Conservation (phyloP, 2,888 invertebrate species). For the Drosophila paramelanica region DNA sequence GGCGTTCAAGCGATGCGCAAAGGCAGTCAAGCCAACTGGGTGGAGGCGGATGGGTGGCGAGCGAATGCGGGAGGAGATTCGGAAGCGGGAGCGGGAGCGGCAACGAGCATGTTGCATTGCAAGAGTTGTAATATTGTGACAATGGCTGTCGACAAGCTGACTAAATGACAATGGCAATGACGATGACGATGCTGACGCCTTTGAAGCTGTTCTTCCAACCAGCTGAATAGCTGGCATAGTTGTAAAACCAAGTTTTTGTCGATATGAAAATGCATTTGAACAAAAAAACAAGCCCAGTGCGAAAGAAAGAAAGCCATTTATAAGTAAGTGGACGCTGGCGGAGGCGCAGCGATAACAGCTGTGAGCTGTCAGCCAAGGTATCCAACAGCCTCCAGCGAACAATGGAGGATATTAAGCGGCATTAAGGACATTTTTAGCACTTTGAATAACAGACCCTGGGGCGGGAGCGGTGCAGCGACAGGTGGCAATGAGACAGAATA, state of each 20-base stretch:
- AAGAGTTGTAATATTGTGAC: slow-evolving; percentile 76
- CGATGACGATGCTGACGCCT: slow-evolving; percentile 34
- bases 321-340: slow-evolving; percentile 35
- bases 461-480: slow-evolving; percentile 51
- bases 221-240: slow-evolving; percentile 39
- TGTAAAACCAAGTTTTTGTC: slow-evolving; percentile 73
- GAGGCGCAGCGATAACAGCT: slow-evolving; percentile 43
- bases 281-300: slow-evolving; percentile 27
- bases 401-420: slow-evolving; percentile 77
- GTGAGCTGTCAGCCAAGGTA: slow-evolving; percentile 46
- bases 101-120: slow-evolving; percentile 55
- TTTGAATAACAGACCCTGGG: slow-evolving; percentile 49
- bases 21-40: slow-evolving; percentile 36
- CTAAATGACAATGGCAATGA: slow-evolving; percentile 72
- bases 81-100: slow-evolving; percentile 10
- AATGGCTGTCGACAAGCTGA: slow-evolving; percentile 77
- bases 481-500: slow-evolving; percentile 57
- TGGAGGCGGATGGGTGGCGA: slow-evolving; percentile 14
- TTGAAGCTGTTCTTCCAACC: slow-evolving; percentile 45
- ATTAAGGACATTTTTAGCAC: slow-evolving; percentile 78
- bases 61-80: slow-evolving; percentile 1
- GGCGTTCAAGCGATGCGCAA: slow-evolving; percentile 70
- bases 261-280: slow-evolving; percentile 75
- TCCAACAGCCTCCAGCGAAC: slow-evolving; percentile 50
- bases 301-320: slow-evolving; percentile 28